Percentiles rank a stretch among this genome's conserved stretches.
Evolutionary conservation across 2,888 invertebrate genomes (phyloP).

Genomic region (Sthenelais limicola): DNA sequence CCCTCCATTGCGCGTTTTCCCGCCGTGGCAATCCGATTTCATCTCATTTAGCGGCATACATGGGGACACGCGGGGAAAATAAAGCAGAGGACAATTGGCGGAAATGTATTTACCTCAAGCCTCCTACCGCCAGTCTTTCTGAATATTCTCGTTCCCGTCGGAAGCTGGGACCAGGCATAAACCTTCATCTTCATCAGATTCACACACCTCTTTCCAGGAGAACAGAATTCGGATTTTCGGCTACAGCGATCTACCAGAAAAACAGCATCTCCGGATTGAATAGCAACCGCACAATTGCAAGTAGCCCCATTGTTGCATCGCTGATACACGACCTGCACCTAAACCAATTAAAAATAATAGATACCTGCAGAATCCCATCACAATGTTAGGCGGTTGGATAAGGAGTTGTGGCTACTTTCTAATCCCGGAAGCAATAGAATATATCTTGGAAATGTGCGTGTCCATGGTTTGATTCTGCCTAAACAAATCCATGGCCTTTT

Average conservation of each 20-base stretch:
- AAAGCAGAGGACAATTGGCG: background rate
- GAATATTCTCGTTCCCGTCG: conserved; percentile 27
- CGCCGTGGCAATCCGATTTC: too few relatives aligned
- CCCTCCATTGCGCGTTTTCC: background rate
- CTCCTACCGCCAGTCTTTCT: conserved; percentile 5
- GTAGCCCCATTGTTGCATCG: conserved; percentile 26
- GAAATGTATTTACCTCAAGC: conserved; percentile 4
- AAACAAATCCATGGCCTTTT: too few relatives aligned
- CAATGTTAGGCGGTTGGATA: too few relatives aligned
- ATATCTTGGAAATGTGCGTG: too few relatives aligned
- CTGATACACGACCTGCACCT: conserved; percentile 49
- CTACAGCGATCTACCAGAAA: conserved; percentile 27
- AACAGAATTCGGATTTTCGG: background rate
- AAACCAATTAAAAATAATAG: background rate
- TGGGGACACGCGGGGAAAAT: background rate
- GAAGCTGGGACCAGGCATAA: background rate
- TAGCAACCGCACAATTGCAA: conserved; percentile 25
- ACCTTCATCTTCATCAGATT: conserved; percentile 12
- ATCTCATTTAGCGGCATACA: background rate
- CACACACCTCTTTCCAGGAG: background rate
- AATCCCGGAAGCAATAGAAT: too few relatives aligned
- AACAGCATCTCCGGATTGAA: conserved; percentile 30
- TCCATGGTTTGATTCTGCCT: too few relatives aligned
- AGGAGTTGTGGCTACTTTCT: too few relatives aligned
- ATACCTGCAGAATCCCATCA: too few relatives aligned